These are phyloP conservation scores for Blera fallax DNA, from an alignment of 2,888 invertebrate species.

Conservation along the genomic window DNA sequence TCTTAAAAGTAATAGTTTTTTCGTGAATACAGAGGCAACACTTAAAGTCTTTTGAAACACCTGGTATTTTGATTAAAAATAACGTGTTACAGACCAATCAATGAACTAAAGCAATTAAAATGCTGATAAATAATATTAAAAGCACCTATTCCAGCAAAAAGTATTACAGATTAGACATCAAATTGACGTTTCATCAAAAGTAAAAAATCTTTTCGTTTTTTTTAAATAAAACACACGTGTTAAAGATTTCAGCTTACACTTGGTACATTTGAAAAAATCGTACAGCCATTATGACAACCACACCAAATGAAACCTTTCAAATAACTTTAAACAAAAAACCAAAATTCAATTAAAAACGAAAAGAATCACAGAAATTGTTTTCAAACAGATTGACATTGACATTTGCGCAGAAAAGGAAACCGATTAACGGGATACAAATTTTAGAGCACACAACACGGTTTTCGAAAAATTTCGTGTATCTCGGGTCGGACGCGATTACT, in stretches of 20 bases:
- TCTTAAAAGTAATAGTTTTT: not conserved
- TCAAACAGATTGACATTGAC: constrained; percentile 26
- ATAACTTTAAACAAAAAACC: not conserved
- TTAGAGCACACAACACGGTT: not conserved
- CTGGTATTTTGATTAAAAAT: not conserved
- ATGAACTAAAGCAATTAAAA: not conserved
- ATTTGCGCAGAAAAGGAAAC: not conserved
- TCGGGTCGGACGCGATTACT: not conserved
- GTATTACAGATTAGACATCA: not conserved
- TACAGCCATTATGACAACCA: constrained; percentile 13
- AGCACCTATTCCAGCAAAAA: not conserved
- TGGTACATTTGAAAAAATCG: constrained; percentile 26
- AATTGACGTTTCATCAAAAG: too few relatives aligned
- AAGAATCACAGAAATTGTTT: not conserved
- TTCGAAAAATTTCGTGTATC: not conserved
- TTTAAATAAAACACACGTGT: not conserved
- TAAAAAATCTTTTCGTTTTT: too few relatives aligned
- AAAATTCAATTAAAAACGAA: not conserved
- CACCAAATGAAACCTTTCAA: not conserved
- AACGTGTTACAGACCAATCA: not conserved
- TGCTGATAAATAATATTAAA: not conserved
- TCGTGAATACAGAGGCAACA: not conserved
- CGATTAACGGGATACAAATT: not conserved
- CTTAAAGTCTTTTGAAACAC: not conserved
- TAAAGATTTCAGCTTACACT: not conserved